Conservation (phyloP, 1,140 invertebrate species). For the Anastrepha ludens region DNA sequence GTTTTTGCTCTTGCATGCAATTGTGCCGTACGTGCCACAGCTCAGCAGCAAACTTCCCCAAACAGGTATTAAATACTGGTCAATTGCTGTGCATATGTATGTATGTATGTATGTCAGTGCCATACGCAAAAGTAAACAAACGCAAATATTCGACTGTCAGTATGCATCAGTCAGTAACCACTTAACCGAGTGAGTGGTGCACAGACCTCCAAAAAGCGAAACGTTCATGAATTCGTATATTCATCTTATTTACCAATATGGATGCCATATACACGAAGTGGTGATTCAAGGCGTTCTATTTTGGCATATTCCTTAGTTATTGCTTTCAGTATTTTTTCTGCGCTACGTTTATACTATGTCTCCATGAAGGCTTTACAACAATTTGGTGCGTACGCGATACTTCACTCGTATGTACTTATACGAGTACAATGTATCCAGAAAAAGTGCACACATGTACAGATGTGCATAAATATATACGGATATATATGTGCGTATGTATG, state of each 20-base stretch:
- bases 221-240: not conserved
- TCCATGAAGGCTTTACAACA: not conserved
- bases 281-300: not conserved
- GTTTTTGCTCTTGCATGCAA: not conserved
- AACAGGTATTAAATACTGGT: not conserved
- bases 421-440: not conserved
- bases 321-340: not conserved
- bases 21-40: not conserved
- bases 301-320: not conserved
- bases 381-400: conserved; percentile 1
- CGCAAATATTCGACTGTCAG: not conserved
- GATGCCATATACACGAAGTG: not conserved
- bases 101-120: not conserved
- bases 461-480: not conserved
- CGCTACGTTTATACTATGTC: not conserved
- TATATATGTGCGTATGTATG: not conserved
- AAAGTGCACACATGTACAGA: too few species aligned
- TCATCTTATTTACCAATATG: not conserved
- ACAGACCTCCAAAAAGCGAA: not conserved
- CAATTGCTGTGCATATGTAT: not conserved
- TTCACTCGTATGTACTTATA: not conserved
- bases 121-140: not conserved
- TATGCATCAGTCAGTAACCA: too few species aligned
- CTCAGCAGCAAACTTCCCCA: not conserved
- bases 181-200: too few species aligned